Base-by-base conservation (phyloP, 2,797 vertebrate genomes). In the Bovichtus diacanthus region DNA sequence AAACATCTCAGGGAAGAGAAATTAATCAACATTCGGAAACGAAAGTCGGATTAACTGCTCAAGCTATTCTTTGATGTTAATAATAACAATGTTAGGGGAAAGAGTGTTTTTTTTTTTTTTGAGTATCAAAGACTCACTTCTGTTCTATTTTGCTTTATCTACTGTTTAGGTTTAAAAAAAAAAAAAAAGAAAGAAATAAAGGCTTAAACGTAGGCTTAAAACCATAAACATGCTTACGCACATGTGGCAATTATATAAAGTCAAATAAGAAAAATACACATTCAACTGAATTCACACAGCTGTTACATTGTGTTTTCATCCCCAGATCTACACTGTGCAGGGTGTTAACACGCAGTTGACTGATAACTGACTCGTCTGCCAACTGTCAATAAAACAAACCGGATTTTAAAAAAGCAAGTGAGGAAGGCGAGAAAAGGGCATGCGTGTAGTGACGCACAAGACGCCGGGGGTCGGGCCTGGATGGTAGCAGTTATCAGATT, bases 401-500 rank as follows among this genome's bases (percentile, higher is more conserved):
- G 19, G 41, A 53, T 53, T 78, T 73, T 70, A 31, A 64, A 29
- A 74, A 62, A 55, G 73, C 60, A 67, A 83, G 82, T 59, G 18
- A 13, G 74, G 55, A 39, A 39, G 3, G 10, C 74, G 60, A 56
- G 70, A 34, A 51, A 25, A 47, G 76, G 19, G 50, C 67, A 31
- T 19, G 58, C 0, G 19, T 63, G 27, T 16, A 27, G 66, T 83
- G 83, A 90, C 62, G 82, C 86, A 89, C 76, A 81, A 78, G 70
- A 56, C 70, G 55, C 70, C 74, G n/a, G 80, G 66, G 75, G 74
- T 84, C 73, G 39, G 43, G 55, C 21, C 39, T 81, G 70, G 70
- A 81, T 47, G 62, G 70, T 84, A 75, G 71, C 77, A 83, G 83
- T 81, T 93, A 90, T 92, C 82, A 78, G 83, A 90, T 92, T 80